Evolutionary conservation across 2,888 invertebrate species (phyloP).

Genomic region (Agriopis leucophaearia): DNA sequence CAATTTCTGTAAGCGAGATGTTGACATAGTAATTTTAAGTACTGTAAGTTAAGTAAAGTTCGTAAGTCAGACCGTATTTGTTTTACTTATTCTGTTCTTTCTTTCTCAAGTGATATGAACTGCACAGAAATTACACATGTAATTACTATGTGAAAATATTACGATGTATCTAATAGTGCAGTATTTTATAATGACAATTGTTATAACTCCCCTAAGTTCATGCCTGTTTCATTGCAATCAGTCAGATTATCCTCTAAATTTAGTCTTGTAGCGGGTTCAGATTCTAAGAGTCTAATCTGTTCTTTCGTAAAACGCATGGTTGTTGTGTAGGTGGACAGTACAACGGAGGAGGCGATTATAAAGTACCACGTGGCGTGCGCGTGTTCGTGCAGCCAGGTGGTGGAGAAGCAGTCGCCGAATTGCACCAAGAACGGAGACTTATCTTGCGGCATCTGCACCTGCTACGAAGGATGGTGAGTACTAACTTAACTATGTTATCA

Average conservation of each 20-base stretch:
- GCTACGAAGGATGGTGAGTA: slow-evolving; percentile 76
- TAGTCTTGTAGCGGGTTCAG: too few species aligned
- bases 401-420: slow-evolving; percentile 67
- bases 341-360: slow-evolving; percentile 54
- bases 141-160: neutral
- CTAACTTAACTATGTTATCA: too few species aligned
- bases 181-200: neutral
- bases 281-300: neutral
- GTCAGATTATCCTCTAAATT: too few species aligned
- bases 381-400: slow-evolving; percentile 62
- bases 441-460: slow-evolving; percentile 88
- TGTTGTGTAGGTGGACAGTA: slow-evolving; percentile 48
- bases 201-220: neutral
- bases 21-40: too few species aligned
- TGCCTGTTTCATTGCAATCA: neutral
- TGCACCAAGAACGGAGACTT: slow-evolving; percentile 83
- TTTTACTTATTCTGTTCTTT: too few species aligned
- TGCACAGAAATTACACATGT: neutral
- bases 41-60: too few species aligned
- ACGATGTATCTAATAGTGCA: neutral
- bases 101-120: too few species aligned
- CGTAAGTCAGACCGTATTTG: too few species aligned
- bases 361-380: slow-evolving; percentile 73
- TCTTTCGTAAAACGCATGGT: neutral
- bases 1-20: too few species aligned